Evolutionary conservation across 2,888 invertebrate genomes (phyloP), one percentile per base, ranked within the genome.

Genomic region (Mantis religiosa): DNA sequence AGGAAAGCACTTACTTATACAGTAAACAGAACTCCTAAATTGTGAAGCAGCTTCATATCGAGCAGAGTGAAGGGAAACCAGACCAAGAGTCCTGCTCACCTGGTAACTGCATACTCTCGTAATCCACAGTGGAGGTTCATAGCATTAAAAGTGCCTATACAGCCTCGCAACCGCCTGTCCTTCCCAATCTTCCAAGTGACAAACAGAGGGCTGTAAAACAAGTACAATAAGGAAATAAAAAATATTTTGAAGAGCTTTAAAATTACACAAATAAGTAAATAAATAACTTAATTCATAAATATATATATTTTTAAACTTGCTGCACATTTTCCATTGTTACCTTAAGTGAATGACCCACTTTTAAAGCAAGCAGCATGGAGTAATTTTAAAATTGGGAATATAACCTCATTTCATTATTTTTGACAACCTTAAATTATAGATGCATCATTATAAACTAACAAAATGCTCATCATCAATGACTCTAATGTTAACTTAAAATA

Each of bases 121-220:
- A 99, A 95, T 90, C 99, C 98, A 92, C 97, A 96, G 93, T 99
- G 99, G 92, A 99, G 95, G 93, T 97, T 97, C 96, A 99, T 97
- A 89, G 98, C 97, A 93, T 98, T 98, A 93, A 99, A 99, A 87
- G 99, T 99, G 90, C 99, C 99, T 93, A 99, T 99, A 94, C 99
- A 99, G 87, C 99, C 99, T 91, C 99, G 96, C 90, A 99, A 95
- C 91, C 98, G 96, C 92, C 98, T 97, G 93, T 99, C 99, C 93
- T 97, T 97, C 88, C 99, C 99, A 93, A 98, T 98, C 94, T 98
- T 98, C 99, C 99, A 99, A 90, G 99, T 99, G 91, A 99, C 99
- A 95, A 99, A 99, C 92, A 99, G 95, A 89, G 99, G 99, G 94
- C 98, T 98, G 94, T 90, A 95, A 71, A 95, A 92, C 91, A 92